Evolutionary conservation across 2,888 invertebrate genomes (phyloP), one percentile per base, ranked within the genome.

Genomic region (Geophilus truncorum): DNA sequence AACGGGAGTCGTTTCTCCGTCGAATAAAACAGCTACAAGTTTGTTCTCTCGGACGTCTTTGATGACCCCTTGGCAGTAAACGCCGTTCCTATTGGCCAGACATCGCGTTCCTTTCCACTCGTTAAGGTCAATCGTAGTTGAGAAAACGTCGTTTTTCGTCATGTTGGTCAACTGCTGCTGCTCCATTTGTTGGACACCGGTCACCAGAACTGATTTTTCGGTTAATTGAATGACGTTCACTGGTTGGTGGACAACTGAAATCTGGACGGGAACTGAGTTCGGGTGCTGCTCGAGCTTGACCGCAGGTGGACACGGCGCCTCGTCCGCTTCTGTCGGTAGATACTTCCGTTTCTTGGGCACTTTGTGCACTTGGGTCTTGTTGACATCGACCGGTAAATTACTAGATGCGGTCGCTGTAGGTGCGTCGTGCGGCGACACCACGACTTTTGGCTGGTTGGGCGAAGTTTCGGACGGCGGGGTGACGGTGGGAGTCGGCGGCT

Each of bases 101-200:
- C 97, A 95, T 84, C 97, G 90, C 87, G 96, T 96, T 86, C 95
- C 94, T 84, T 92, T 92, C 97, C 97, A 98, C 88, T 97, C 97
- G 85, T 92, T 93, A 84, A 97, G 90, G 89, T 97, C 95, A 83
- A 97, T 91, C 84, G 87, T 81, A 81, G 18, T 57, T 5, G 9
- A 7, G 76, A 7, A n/a, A n/a, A 57, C 32, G 12, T 81, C 77
- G 12, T 80, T 23, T 9, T 28, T n/a, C n/a, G n/a, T n/a, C 6
- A 21, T 7, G 9, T 9, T 23, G 1, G 7, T 57, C 10, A 23
- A 21, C 7, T 7, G 7, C 10, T 6, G 30, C 6, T n/a, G n/a
- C 23, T 70, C 70, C 25, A 18, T 30, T 30, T 78, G 75, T 18
- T n/a, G 23, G 25, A 18, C 75, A n/a, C 32, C 32, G 34, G n/a